A percentile compares a stretch with the other conserved stretches of the same genome.
These are phyloP conservation scores for Pollenia angustigena DNA, from an alignment of 2,888 invertebrate species.

Conservation along the genomic window DNA sequence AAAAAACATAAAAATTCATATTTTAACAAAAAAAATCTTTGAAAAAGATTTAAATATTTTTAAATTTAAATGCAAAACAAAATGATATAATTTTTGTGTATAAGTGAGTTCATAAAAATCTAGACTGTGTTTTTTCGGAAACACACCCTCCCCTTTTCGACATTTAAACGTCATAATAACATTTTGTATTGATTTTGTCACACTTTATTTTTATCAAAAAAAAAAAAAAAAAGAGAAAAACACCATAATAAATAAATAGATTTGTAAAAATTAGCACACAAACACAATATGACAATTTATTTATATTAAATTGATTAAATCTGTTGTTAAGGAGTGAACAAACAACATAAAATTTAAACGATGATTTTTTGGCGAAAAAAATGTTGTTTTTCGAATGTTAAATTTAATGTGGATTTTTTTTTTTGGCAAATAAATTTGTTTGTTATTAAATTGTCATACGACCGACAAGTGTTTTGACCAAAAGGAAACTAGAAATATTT, in stretches of 20 bases:
- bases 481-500: slow-evolving; percentile 26
- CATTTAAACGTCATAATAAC: slow-evolving; percentile 51
- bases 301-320: neutral
- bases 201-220: slow-evolving; percentile 22
- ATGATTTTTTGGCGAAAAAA: slow-evolving; percentile 35
- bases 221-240: neutral
- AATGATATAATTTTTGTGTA: neutral
- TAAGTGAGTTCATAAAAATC: neutral
- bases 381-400: slow-evolving; percentile 48
- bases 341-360: slow-evolving; percentile 1
- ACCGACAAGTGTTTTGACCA: slow-evolving; percentile 33
- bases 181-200: slow-evolving; percentile 44
- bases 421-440: slow-evolving; percentile 58
- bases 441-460: slow-evolving; percentile 48
- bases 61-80: neutral
- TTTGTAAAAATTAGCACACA: slow-evolving; percentile 42
- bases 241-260: slow-evolving; percentile 29
- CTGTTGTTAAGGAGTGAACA: slow-evolving; percentile 46
- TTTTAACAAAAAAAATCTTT: neutral
- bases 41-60: neutral
- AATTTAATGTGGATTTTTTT: slow-evolving; percentile 32
- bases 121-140: neutral
- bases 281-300: neutral
- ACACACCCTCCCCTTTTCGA: slow-evolving; percentile 20
- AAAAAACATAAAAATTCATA: slow-evolving; percentile 8